Evolutionary conservation across 2,113 vertebrate genomes (phyloP), one percentile per base, ranked within the genome.

Genomic region (Poeciliopsis occidentalis): DNA sequence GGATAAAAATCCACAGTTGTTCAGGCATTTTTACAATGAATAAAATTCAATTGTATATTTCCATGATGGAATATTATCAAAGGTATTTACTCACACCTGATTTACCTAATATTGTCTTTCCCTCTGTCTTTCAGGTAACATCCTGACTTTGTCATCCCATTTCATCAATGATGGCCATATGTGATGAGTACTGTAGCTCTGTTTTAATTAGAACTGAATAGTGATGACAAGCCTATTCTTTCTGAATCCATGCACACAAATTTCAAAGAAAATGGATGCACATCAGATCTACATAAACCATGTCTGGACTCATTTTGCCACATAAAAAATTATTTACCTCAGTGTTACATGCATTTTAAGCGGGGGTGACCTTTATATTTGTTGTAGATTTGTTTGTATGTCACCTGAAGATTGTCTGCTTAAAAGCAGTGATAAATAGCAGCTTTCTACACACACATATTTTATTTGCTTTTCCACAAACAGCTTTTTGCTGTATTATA

Each of bases 91-190:
- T 51, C 22, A 60, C 7, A 60, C 2, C 4, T 12, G 12, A 41
- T 8, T 78, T 29, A 54, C 77, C 85, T 88, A 66, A 88, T 12
- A 0, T 12, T 77, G n/a, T 82, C 57, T 85, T 32, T 88, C 34
- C 47, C 41, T 87, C 15, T 91, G 57, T 87, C 61, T 93, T 91
- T n/a, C 92, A 94, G 93, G 93, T 94, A 94, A 93, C 64, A 65
- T 54, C 29, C 62, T 77, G 44, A 76, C 83, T 82, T 60, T 70
- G 82, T 85, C 69, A 30, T 80, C 77, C 65, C 69, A 60, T 19
- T 60, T 41, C 68, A 63, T 72, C 73, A 79, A 5, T 39, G 86
- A 80, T 65, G 69, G 75, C 80, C 13, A 67, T 26, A 77, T 79
- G 74, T 76, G 87, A 88, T 90, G 79, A 91, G 89, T 92, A 89